phyloP scores from a whole-genome alignment of 2,888 invertebrate genomes.

The Shargacucullia verbasci region DNA sequence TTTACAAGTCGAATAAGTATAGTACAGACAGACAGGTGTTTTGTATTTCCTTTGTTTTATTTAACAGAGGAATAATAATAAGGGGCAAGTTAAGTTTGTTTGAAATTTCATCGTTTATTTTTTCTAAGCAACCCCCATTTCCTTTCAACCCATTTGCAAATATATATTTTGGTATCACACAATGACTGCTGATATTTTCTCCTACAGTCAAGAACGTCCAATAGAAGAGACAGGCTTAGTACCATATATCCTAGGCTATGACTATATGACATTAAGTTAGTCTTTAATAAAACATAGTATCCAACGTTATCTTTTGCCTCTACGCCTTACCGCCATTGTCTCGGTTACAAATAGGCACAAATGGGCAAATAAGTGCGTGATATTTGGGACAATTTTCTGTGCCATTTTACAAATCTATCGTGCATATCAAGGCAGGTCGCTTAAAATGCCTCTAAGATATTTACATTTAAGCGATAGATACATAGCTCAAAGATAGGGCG shows the following conservation, averaged over 20 bases:
- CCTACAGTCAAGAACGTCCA: no score
- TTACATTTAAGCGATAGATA: constrained; percentile 53
- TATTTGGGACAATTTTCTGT: constrained; percentile 46
- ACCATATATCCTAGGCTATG: no score
- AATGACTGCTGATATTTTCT: no score
- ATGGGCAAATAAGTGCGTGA: constrained; percentile 37
- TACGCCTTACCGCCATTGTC: constrained; percentile 34
- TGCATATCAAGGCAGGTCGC: constrained; percentile 49
- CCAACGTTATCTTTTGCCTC: constrained; percentile 25
- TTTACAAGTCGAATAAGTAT: constrained; percentile 40
- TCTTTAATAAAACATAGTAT: constrained; percentile 19
- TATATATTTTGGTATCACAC: no score
- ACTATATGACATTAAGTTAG: constrained; percentile 5
- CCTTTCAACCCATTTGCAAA: no score
- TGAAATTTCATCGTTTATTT: no score
- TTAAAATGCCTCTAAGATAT: constrained; percentile 53
- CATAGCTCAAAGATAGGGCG: constrained; percentile 51
- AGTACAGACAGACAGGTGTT: constrained; percentile 29
- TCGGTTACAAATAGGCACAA: constrained; percentile 42
- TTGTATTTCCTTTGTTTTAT: constrained; percentile 31
- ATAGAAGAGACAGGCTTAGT: no score
- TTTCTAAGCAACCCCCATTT: no score
- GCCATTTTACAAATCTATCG: constrained; percentile 54
- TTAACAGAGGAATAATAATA: not conserved
- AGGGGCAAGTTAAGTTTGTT: no score